A percentile compares a stretch with the other conserved stretches of the same genome.
These are phyloP conservation scores for Notarius lentiginosus DNA, from an alignment of 2,113 vertebrate genomes.

Conservation along the genomic window DNA sequence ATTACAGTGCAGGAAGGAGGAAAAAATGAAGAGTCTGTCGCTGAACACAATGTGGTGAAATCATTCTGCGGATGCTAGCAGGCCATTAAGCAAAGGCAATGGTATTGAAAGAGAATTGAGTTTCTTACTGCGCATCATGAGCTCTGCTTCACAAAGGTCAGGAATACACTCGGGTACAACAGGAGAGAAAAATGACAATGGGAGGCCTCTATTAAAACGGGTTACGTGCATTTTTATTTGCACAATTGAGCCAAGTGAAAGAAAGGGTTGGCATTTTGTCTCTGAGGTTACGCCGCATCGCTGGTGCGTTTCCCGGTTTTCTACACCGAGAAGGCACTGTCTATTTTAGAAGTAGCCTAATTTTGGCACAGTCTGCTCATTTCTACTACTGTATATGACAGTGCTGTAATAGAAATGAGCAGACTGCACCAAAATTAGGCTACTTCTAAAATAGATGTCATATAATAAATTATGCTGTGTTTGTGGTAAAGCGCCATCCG, in stretches of 20 bases:
- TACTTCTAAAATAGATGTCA: no score
- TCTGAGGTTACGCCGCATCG: not conserved
- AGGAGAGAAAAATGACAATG: slow-evolving; percentile 17
- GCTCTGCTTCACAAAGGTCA: slow-evolving; percentile 44
- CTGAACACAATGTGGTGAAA: not conserved
- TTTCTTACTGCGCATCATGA: slow-evolving; percentile 29
- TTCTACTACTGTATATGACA: not conserved
- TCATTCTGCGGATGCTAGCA: slow-evolving; percentile 21
- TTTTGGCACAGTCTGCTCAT: slow-evolving; percentile 10
- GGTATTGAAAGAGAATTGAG: slow-evolving; percentile 38
- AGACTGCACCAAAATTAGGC: no score
- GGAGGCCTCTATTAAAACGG: slow-evolving; percentile 37
- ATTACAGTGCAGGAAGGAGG: not conserved
- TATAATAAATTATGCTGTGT: no score
- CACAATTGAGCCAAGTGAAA: slow-evolving; percentile 17
- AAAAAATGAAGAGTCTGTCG: not conserved
- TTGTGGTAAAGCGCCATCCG: no score
- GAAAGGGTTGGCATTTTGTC: slow-evolving; percentile 31
- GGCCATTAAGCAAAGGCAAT: slow-evolving; percentile 45
- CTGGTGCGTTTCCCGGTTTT: not conserved
- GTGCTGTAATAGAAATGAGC: no score
- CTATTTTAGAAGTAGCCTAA: slow-evolving; percentile 4
- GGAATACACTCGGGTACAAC: slow-evolving; percentile 12
- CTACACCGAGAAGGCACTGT: not conserved
- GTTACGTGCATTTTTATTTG: slow-evolving; percentile 40